Percentiles rank a stretch among this genome's conserved stretches.
Evolutionary conservation across 2,113 vertebrate genomes (phyloP).

Genomic region (Talpa occidentalis): DNA sequence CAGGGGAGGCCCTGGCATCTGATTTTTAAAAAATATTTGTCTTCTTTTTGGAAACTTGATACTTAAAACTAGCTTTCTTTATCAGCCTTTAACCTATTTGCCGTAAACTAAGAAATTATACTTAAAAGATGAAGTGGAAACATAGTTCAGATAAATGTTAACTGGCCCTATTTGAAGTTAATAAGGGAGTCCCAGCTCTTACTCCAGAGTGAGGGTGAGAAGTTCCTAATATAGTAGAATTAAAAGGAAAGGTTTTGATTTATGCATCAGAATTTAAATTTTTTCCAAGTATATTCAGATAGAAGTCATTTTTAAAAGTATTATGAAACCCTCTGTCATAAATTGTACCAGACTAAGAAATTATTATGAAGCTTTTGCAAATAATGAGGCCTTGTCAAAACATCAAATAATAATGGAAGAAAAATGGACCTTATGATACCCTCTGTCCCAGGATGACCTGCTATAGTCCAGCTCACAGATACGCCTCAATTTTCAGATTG

Average conservation of each 20-base stretch:
- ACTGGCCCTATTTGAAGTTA: background rate
- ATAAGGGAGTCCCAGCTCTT: background rate
- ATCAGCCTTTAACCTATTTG: background rate
- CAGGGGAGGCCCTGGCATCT: too few species aligned
- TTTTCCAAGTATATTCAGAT: background rate
- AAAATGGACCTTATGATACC: background rate
- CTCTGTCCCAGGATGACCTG: background rate
- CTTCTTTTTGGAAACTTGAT: constrained; percentile 12
- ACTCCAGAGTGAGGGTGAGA: background rate
- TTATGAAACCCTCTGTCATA: constrained; percentile 12
- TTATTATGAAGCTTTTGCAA: constrained; percentile 21
- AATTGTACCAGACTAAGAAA: background rate
- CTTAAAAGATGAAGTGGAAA: background rate
- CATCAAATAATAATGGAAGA: constrained; percentile 20
- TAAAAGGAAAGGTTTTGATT: background rate
- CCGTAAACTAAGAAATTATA: background rate
- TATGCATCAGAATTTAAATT: background rate
- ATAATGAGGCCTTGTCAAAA: background rate
- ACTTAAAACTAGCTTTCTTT: background rate
- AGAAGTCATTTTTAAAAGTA: constrained; percentile 3
- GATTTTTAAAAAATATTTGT: background rate
- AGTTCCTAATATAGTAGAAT: background rate
- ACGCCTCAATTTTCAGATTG: background rate
- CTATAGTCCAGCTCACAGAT: background rate
- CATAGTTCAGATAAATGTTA: background rate